Percentiles rank a stretch among this genome's conserved stretches.
These are phyloP conservation scores for Lepidochitona cinerea DNA, from an alignment of 2,888 invertebrate species.

Conservation along the genomic window DNA sequence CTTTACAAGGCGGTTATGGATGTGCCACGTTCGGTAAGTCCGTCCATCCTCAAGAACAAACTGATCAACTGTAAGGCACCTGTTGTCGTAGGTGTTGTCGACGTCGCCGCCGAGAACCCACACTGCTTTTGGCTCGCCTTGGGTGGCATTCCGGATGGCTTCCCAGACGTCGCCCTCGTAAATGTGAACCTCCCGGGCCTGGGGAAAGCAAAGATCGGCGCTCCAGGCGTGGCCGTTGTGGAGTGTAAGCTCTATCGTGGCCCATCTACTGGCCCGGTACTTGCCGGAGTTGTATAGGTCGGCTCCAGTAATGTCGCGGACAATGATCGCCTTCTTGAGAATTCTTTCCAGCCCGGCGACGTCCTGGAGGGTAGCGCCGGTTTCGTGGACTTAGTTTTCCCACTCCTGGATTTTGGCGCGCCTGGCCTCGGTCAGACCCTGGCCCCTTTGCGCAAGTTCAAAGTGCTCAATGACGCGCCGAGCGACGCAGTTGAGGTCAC, in stretches of 20 bases:
- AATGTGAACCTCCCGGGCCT: slow-evolving; percentile 1
- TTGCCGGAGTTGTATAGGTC: slow-evolving; percentile 15
- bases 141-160: slow-evolving; percentile 16
- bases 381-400: slow-evolving; percentile 21
- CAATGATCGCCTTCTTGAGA: slow-evolving; percentile 18
- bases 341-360: slow-evolving; percentile 20
- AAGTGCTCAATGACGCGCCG: slow-evolving; percentile 23
- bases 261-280: slow-evolving; percentile 11
- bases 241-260: slow-evolving; percentile 15
- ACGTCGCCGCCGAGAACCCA: slow-evolving; percentile 16
- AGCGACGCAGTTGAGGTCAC: slow-evolving; percentile 25
- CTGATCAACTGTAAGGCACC: slow-evolving; percentile 14
- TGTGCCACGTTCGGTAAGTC: background rate
- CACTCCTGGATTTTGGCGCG: slow-evolving; percentile 5
- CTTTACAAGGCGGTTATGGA: background rate
- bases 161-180: slow-evolving; percentile 23
- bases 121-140: slow-evolving; percentile 13
- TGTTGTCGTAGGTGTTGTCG: background rate
- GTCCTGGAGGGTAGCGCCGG: slow-evolving; percentile 21
- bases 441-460: slow-evolving; percentile 16
- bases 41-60: slow-evolving; percentile 23
- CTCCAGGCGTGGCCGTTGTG: slow-evolving; percentile 30
- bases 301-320: slow-evolving; percentile 14
- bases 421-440: slow-evolving; percentile 7
- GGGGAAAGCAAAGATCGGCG: slow-evolving; percentile 14